Percentiles rank a stretch among this genome's conserved stretches.
Evolutionary conservation across 1,140 invertebrate genomes (phyloP).

Genomic region (Andrena cerasifolii): DNA sequence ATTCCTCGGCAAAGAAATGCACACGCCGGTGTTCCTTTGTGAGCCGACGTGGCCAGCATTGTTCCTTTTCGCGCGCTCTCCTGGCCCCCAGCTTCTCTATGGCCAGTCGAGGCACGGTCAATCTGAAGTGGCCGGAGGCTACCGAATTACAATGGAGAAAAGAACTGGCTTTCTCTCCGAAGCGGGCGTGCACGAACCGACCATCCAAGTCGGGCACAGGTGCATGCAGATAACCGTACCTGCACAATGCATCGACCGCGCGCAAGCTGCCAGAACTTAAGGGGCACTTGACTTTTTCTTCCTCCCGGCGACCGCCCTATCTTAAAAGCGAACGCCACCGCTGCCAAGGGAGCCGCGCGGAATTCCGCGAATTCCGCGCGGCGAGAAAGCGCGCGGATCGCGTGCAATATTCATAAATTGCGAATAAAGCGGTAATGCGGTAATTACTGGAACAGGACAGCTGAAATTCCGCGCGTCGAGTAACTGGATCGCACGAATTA

Average conservation of each 20-base stretch:
- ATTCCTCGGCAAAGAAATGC: not conserved
- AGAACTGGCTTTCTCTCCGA: conserved; percentile 46
- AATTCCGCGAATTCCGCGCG: not conserved
- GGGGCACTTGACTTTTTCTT: not conserved
- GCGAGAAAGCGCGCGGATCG: not conserved
- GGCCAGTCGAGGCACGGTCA: conserved; percentile 50
- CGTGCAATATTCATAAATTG: not conserved
- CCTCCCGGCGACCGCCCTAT: not conserved
- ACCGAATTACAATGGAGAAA: conserved; percentile 62
- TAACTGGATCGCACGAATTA: not conserved
- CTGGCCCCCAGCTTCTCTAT: conserved; percentile 1
- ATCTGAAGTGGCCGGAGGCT: conserved; percentile 54
- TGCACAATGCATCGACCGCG: not conserved
- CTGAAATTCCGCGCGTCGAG: not conserved
- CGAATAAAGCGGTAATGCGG: not conserved
- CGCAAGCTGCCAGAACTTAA: not conserved
- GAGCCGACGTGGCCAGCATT: conserved; percentile 35
- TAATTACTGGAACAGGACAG: not conserved
- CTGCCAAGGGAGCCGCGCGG: not conserved
- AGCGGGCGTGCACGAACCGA: conserved; percentile 1
- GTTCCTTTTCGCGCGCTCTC: conserved; percentile 39
- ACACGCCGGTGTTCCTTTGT: conserved; percentile 8
- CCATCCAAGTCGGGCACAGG: conserved; percentile 37
- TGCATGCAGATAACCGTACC: conserved; percentile 43
- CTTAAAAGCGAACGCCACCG: not conserved